Evolutionary conservation across 2,113 vertebrate genomes (phyloP).

Genomic region (Hymenochirus boettgeri): DNA sequence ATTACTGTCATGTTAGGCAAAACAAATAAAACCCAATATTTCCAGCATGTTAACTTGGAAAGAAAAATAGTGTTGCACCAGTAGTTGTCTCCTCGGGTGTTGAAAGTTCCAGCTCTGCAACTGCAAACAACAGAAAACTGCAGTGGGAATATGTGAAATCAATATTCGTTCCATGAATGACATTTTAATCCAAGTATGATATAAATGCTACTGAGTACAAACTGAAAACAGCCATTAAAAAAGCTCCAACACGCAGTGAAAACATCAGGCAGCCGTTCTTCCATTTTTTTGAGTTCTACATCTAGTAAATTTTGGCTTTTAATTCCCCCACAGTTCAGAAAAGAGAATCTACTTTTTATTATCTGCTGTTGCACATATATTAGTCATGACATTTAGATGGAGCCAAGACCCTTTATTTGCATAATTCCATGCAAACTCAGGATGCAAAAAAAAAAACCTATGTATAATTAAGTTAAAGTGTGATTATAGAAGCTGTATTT

Average conservation of each 20-base stretch:
- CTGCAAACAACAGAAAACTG: neutral
- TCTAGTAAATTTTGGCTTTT: neutral
- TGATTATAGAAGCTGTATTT: conserved; percentile 25
- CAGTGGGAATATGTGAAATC: neutral
- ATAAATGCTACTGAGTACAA: neutral
- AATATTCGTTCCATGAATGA: conserved; percentile 1
- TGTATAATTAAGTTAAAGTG: conserved; percentile 28
- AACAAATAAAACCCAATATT: too few species aligned
- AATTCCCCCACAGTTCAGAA: neutral
- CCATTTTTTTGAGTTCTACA: neutral
- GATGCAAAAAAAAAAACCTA: conserved; percentile 23
- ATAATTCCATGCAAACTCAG: conserved; percentile 11
- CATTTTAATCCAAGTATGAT: neutral
- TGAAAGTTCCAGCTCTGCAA: neutral
- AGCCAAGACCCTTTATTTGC: conserved; percentile 10
- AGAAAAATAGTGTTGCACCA: too few species aligned
- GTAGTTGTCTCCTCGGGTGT: neutral
- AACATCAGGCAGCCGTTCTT: neutral
- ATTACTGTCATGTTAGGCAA: too few species aligned
- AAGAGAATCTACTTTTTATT: conserved; percentile 4
- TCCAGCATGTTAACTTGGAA: too few species aligned
- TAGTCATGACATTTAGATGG: conserved; percentile 11
- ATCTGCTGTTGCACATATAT: conserved; percentile 5
- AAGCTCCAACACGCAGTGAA: neutral
- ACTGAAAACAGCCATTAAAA: neutral